Base-by-base conservation (phyloP, 2,888 invertebrate genomes). In the Palloptera scutellata region DNA sequence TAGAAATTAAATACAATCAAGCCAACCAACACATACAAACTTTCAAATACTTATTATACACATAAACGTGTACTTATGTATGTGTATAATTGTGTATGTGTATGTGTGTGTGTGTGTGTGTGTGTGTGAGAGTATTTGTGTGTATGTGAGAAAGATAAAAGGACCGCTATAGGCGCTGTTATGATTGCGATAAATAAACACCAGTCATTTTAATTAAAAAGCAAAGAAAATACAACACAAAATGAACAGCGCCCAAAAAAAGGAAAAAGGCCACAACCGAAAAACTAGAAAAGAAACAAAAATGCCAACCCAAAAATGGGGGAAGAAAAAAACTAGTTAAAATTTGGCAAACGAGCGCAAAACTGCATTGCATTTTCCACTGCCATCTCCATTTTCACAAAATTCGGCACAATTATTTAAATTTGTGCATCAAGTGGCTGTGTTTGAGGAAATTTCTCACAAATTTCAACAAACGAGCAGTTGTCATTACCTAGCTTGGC, bases 191-290 rank as follows among this genome's bases (percentile, higher is more conserved):
- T 57, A 51, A 64, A 64, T 57, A 61, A 20, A 57, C 51, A 30
- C 30, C 41, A 48, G 57, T 48, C 60, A 68, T 42, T 57, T 43
- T 57, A 64, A 64, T 48, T 60, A 51, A 64, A 62, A 59, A 59
- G 58, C 43, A 67, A 63, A 58, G 59, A 63, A 62, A 58, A 58
- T 45, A 67, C 62, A 57, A 61, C n/a, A 10, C 54, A 53, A 51
- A 52, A 60, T 13, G 17, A 61, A 61, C 11, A 51, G 51, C 40
- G n/a, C 58, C 4, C 40, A 40, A 30, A 30, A 30, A 30, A 30
- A 30, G 30, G 3, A 30, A 30, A 30, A 30, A 30, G 59, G 19
- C 19, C 41, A 52, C 10, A 59, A 58, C 12, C 30, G 45, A 58
- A 15, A 58, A 58, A 52, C 30, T 45, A 13, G 48, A 19, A 19